Conservation (phyloP, 2,797 vertebrate species). For the Siniperca undulata region DNA sequence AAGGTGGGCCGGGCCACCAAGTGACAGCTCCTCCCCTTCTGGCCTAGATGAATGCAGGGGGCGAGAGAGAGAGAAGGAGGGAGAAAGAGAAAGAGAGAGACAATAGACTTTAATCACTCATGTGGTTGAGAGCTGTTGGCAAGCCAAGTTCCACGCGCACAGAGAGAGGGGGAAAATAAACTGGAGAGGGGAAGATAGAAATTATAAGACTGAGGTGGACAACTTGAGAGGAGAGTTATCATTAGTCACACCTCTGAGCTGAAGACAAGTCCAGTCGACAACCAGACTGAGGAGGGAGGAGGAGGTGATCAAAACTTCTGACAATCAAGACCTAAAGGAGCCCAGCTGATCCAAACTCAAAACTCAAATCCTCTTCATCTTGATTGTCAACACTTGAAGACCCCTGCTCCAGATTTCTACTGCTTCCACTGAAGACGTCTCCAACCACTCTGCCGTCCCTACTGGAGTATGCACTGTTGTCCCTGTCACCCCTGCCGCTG, state of each 20-base stretch:
- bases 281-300: constrained; percentile 35
- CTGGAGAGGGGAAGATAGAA: constrained; percentile 37
- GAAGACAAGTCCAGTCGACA: constrained; percentile 14
- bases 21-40: constrained; percentile 67
- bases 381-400: neutral
- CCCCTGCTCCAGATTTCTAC: neutral
- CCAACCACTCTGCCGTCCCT: constrained; percentile 58
- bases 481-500: constrained; percentile 64
- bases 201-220: constrained; percentile 38
- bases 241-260: constrained; percentile 47
- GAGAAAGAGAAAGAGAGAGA: constrained; percentile 66
- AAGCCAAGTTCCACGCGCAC: constrained; percentile 52
- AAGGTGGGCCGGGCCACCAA: constrained; percentile 58
- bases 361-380: neutral
- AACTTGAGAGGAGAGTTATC: constrained; percentile 36
- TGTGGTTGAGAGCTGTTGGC: constrained; percentile 75
- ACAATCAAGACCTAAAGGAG: constrained; percentile 7
- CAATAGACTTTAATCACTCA: constrained; percentile 86
- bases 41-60: constrained; percentile 60
- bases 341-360: neutral
- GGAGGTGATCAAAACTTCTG: constrained; percentile 23
- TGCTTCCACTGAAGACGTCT: constrained; percentile 5
- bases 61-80: constrained; percentile 43
- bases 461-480: constrained; percentile 70
- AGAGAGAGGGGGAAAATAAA: constrained; percentile 26